Evolutionary conservation across 2,888 invertebrate genomes (phyloP).

Genomic region (Steinernema scapterisci): DNA sequence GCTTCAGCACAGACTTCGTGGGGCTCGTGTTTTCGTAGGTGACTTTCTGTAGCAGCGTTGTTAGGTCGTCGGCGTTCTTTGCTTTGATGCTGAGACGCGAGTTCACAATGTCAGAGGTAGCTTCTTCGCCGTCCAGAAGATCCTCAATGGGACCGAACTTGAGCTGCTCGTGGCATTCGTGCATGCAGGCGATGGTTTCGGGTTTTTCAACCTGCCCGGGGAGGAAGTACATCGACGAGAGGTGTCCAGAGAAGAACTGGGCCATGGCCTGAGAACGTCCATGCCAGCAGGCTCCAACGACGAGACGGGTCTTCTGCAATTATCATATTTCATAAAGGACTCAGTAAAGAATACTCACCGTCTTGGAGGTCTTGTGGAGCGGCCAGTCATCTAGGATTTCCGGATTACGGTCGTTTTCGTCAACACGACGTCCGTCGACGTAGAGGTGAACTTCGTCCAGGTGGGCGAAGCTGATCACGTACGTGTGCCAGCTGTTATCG

Average conservation of each 20-base stretch:
- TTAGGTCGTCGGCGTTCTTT: slow-evolving; percentile 66
- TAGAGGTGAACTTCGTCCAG: slow-evolving; percentile 73
- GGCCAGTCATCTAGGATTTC: slow-evolving; percentile 99
- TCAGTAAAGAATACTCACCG: slow-evolving; percentile 40
- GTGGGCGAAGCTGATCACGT: slow-evolving; percentile 89
- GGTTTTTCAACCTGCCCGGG: slow-evolving; percentile 79
- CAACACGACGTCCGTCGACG: slow-evolving; percentile 60
- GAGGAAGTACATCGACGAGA: slow-evolving; percentile 83
- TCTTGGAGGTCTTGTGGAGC: slow-evolving; percentile 89
- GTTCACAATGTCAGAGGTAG: slow-evolving; percentile 69
- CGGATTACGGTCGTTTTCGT: slow-evolving; percentile 79
- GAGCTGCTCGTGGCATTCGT: slow-evolving; percentile 82
- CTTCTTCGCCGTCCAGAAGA: slow-evolving; percentile 78
- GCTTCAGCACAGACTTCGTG: slow-evolving; percentile 90
- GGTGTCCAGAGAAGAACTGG: slow-evolving; percentile 86
- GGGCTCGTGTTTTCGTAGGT: slow-evolving; percentile 88
- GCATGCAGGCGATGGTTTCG: slow-evolving; percentile 78
- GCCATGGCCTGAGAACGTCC: slow-evolving; percentile 78
- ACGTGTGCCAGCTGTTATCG: slow-evolving; percentile 98
- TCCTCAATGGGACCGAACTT: slow-evolving; percentile 38
- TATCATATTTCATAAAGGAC: not conserved
- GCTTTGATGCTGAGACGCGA: slow-evolving; percentile 69
- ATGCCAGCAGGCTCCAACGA: slow-evolving; percentile 97
- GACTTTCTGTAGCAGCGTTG: slow-evolving; percentile 70
- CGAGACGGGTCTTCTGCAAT: slow-evolving; percentile 77